Evolutionary conservation across 2,797 vertebrate genomes (phyloP), one percentile per base, ranked within the genome.

Genomic region (Poeciliopsis turneri): DNA sequence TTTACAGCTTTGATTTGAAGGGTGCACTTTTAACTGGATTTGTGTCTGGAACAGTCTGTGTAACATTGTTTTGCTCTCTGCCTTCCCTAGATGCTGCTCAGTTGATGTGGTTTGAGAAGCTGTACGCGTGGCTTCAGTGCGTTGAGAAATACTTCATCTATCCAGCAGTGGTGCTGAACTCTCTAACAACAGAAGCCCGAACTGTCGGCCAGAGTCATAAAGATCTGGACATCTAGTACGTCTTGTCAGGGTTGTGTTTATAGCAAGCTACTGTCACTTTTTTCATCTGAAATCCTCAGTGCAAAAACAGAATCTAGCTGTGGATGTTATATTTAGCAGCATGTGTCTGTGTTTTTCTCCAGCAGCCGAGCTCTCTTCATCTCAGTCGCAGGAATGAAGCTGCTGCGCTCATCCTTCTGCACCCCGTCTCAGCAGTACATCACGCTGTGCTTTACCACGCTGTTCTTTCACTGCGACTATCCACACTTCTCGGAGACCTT

Each of bases 71-170:
- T 69, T 74, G 28, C 25, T 84, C 45, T 73, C 45, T 72, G 1
- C 80, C 61, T 72, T 18, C 59, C 13, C 23, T 92, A 98, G 97
- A 97, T 72, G 97, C 97, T 0, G 97, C 97, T 74, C 97, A 97
- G 92, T 85, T 98, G 89, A 98, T 97, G 97, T 98, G 97, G 97
- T 98, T 98, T 84, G 97, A 98, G 94, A 98, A 98, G 92, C 90
- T 97, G 57, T 97, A 97, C 0, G 97, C 97, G 0, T 96, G 97
- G 95, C 95, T 98, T 81, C 97, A 98, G 93, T 98, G 97, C 9
- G 92, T 96, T 51, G 97, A 98, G 94, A 98, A 97, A 81, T 97
- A 97, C 80, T 95, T 97, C 78, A 96, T 98, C 92, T 97, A 98
- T 86, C 97, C 97, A 0, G 97, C 97, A 0, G 97, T 98, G 82